phyloP scores from a whole-genome alignment of 2,797 vertebrate species.

The Sus cebifrons region DNA sequence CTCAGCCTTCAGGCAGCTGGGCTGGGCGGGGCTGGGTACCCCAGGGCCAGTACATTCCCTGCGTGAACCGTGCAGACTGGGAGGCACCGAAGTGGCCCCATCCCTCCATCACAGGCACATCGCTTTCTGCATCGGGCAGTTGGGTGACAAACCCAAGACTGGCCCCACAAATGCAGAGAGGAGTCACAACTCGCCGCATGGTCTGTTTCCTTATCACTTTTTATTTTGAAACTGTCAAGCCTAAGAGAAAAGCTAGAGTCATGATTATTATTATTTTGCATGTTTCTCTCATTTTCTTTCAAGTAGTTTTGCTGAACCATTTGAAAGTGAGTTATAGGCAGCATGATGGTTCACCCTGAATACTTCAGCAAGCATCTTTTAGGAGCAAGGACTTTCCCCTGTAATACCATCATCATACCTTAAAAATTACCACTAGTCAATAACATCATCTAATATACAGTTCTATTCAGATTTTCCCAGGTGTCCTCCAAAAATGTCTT shows the following conservation, averaged over 20 bases:
- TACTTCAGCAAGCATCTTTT: not conserved
- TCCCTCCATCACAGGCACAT: not conserved
- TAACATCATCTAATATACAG: not conserved
- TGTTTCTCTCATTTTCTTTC: not conserved
- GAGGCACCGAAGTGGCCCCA: not conserved
- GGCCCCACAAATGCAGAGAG: not conserved
- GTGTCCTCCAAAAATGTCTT: not conserved
- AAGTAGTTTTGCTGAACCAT: not conserved
- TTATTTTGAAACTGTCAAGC: conserved; percentile 29
- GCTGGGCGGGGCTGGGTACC: not conserved
- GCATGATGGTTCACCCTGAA: not conserved
- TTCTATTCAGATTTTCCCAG: not conserved
- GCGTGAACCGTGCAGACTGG: too few relatives aligned
- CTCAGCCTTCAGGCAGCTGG: not conserved
- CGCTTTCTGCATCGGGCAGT: rapidly evolving
- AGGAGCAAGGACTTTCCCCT: not conserved
- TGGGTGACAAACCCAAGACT: not conserved
- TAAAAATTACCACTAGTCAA: not conserved
- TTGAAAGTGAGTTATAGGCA: not conserved
- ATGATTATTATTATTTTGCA: not conserved
- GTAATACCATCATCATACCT: not conserved
- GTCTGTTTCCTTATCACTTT: not conserved
- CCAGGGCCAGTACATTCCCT: not conserved
- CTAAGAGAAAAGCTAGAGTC: not conserved
- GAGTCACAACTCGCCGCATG: rapidly evolving